Percentiles rank a stretch among this genome's conserved stretches.
Conservation (phyloP, 2,113 vertebrate genomes). For the Cairina moschata region DNA sequence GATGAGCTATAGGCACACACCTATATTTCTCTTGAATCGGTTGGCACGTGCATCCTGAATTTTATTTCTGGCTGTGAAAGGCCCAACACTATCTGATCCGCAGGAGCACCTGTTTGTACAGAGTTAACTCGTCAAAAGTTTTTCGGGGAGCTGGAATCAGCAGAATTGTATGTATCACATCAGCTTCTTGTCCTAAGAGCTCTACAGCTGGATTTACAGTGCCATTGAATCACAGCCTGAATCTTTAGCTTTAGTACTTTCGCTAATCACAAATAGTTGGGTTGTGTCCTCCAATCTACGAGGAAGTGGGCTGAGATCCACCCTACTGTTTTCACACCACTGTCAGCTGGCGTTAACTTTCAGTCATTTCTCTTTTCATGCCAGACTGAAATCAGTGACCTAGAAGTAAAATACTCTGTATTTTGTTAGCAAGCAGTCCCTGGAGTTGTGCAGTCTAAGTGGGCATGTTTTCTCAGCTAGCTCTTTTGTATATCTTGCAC, state of each 20-base stretch:
- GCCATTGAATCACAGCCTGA: constrained; percentile 22
- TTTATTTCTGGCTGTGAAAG: constrained; percentile 11
- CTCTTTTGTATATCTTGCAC: constrained; percentile 5
- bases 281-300: not conserved
- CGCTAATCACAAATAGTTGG: not conserved
- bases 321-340: constrained; percentile 37
- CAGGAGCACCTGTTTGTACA: constrained; percentile 20
- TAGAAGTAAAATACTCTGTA: constrained; percentile 40
- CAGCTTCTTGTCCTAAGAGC: constrained; percentile 28
- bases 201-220: constrained; percentile 49
- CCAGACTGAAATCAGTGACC: constrained; percentile 45
- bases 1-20: not conserved
- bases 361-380: constrained; percentile 41
- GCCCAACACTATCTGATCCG: not conserved
- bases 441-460: constrained; percentile 22
- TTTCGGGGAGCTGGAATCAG: constrained; percentile 39
- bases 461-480: constrained; percentile 26
- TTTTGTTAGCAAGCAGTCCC: constrained; percentile 49
- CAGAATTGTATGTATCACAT: not conserved
- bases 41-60: not conserved
- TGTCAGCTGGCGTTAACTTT: constrained; percentile 33
- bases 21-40: not conserved
- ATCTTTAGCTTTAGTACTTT: constrained; percentile 23
- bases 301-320: constrained; percentile 28
- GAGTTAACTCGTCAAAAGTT: constrained; percentile 34